These are phyloP conservation scores for Stegana nigrithorax DNA, from an alignment of 2,888 invertebrate species.

Conservation along the genomic window DNA sequence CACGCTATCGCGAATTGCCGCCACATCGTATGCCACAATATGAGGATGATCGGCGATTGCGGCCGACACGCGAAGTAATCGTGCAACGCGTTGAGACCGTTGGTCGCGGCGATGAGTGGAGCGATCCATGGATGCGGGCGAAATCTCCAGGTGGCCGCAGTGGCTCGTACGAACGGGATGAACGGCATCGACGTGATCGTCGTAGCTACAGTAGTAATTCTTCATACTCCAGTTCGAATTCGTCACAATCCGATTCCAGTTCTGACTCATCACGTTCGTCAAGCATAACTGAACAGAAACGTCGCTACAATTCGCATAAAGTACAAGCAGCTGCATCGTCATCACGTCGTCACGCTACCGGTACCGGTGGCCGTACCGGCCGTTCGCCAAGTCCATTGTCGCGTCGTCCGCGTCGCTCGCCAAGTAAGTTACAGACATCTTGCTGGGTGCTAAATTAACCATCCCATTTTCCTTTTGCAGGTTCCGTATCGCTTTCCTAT, in stretches of 20 bases:
- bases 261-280: slow-evolving; percentile 69
- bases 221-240: slow-evolving; percentile 74
- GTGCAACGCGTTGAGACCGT: slow-evolving; percentile 76
- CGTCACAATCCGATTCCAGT: slow-evolving; percentile 75
- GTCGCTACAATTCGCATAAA: slow-evolving; percentile 63
- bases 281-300: slow-evolving; percentile 58
- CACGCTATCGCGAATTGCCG: slow-evolving; percentile 71
- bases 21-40: slow-evolving; percentile 72
- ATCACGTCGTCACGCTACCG: slow-evolving; percentile 50
- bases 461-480: slow-evolving; percentile 27
- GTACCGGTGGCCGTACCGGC: slow-evolving; percentile 41
- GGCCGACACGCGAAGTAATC: slow-evolving; percentile 80
- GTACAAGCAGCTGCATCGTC: slow-evolving; percentile 40
- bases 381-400: slow-evolving; percentile 61
- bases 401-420: slow-evolving; percentile 58
- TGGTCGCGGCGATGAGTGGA: slow-evolving; percentile 88
- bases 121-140: slow-evolving; percentile 92
- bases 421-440: slow-evolving; percentile 52
- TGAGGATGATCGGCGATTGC: slow-evolving; percentile 72
- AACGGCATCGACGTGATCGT: slow-evolving; percentile 63
- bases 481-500: slow-evolving; percentile 54
- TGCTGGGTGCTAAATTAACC: neutral
- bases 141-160: slow-evolving; percentile 74
- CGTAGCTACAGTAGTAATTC: slow-evolving; percentile 68
- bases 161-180: slow-evolving; percentile 58